Percentiles rank a stretch among this genome's conserved stretches.
Evolutionary conservation across 2,888 invertebrate genomes (phyloP).

Genomic region (Coremacera marginata): DNA sequence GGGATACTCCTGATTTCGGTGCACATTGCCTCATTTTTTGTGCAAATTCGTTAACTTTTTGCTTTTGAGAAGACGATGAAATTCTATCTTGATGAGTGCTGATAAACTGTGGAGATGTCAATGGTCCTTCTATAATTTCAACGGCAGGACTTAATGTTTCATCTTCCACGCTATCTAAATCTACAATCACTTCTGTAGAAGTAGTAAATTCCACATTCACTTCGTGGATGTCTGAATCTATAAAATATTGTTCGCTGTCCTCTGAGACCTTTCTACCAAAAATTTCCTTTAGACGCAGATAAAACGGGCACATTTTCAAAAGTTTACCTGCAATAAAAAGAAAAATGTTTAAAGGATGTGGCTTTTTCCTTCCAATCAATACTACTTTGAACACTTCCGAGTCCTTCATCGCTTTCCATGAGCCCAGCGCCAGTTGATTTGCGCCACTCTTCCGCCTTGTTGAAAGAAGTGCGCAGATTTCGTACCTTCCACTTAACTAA

Average conservation of each 20-base stretch:
- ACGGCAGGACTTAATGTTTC: too few species aligned
- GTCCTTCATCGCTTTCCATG: conserved; percentile 5
- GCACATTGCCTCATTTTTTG: too few species aligned
- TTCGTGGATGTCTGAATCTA: too few species aligned
- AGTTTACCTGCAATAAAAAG: neutral
- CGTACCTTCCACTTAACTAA: conserved; percentile 17
- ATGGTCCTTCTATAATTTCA: too few species aligned
- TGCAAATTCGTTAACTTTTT: neutral
- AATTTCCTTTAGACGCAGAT: too few species aligned
- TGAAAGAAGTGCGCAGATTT: conserved; percentile 1
- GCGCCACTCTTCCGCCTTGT: conserved; percentile 8
- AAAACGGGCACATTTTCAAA: neutral
- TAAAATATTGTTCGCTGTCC: too few species aligned
- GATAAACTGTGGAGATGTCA: neutral
- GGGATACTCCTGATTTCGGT: too few species aligned
- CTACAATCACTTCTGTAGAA: too few species aligned
- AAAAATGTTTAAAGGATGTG: neutral
- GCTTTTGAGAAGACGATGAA: neutral
- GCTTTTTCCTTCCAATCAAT: too few species aligned
- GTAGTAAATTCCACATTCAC: too few species aligned
- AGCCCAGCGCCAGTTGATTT: conserved; percentile 14
- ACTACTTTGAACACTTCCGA: too few species aligned
- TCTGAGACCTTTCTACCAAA: neutral
- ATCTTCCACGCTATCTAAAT: too few species aligned
- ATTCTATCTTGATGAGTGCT: neutral